Conservation (phyloP, 2,797 vertebrate species). For the Chelmon rostratus region DNA sequence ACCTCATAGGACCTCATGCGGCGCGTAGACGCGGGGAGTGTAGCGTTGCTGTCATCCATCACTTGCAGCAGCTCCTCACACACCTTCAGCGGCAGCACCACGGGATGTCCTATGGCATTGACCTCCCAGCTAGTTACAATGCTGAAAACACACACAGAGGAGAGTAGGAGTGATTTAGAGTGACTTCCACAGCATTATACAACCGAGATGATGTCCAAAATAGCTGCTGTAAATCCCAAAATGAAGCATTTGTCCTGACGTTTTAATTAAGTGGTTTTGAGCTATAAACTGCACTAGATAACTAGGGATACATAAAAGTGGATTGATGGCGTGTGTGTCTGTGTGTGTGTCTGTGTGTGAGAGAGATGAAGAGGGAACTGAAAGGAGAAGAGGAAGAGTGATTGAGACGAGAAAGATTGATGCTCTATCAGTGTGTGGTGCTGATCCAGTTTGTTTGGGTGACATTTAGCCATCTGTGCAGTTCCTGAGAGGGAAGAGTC, state of each 20-base stretch:
- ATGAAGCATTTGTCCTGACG: slow-evolving; percentile 40
- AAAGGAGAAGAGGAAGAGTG: slow-evolving; percentile 46
- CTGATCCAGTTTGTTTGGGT: slow-evolving; percentile 77
- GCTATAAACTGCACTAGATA: slow-evolving; percentile 53
- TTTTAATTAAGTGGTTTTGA: slow-evolving; percentile 71
- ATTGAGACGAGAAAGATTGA: slow-evolving; percentile 67
- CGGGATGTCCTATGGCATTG: slow-evolving; percentile 90
- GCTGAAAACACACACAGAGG: slow-evolving; percentile 79
- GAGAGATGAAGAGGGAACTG: slow-evolving; percentile 17
- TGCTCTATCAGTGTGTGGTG: slow-evolving; percentile 68
- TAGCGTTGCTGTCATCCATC: slow-evolving; percentile 86
- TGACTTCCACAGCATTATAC: slow-evolving; percentile 46
- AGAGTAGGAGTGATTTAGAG: slow-evolving; percentile 56
- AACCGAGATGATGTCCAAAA: slow-evolving; percentile 37
- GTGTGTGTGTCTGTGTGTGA: background rate
- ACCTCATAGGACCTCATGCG: slow-evolving; percentile 94
- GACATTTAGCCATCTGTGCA: slow-evolving; percentile 83
- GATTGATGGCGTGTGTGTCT: slow-evolving; percentile 37
- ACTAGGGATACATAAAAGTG: slow-evolving; percentile 26
- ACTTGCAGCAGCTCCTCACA: slow-evolving; percentile 91
- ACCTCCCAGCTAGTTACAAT: slow-evolving; percentile 90
- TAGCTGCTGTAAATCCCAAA: slow-evolving; percentile 51
- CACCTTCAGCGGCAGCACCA: slow-evolving; percentile 90
- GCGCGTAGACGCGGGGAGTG: slow-evolving; percentile 89
- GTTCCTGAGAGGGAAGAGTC: slow-evolving; percentile 44